Conservation (phyloP, 1,140 invertebrate species). For the Drosophila erecta region DNA sequence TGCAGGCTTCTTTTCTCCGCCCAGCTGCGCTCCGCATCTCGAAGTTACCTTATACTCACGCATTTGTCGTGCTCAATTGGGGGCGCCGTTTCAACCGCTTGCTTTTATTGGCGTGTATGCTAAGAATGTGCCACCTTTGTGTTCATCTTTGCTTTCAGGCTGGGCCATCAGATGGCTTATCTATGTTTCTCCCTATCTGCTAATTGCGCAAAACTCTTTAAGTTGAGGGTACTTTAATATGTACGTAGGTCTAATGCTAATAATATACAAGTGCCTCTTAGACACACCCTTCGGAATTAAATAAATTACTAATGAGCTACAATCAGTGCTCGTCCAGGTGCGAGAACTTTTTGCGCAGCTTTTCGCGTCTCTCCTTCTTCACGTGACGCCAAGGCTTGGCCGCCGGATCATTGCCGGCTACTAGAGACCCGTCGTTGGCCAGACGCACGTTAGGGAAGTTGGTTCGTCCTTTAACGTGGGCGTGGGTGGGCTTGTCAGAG, state of each 20-base stretch:
- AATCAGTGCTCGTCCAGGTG: conserved; percentile 90
- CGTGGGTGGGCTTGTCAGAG: conserved; percentile 74
- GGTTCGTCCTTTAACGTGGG: conserved; percentile 86
- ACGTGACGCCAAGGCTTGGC: conserved; percentile 93
- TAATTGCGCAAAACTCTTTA: neutral
- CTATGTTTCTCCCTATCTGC: neutral
- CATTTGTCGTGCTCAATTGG: neutral
- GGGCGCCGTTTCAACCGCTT: neutral
- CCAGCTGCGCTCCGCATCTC: too few species aligned
- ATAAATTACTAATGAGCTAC: conserved; percentile 8
- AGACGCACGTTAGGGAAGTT: conserved; percentile 80
- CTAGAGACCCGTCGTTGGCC: conserved; percentile 60
- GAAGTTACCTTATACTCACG: neutral
- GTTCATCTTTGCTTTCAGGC: neutral
- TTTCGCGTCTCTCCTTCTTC: conserved; percentile 94
- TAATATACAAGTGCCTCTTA: conserved; percentile 24
- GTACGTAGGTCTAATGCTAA: conserved; percentile 28
- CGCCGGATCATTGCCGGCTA: conserved; percentile 64
- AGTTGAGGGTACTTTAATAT: conserved; percentile 23
- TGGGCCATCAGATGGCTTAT: too few species aligned
- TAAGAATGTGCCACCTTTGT: neutral
- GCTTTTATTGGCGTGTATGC: neutral
- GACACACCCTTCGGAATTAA: conserved; percentile 8
- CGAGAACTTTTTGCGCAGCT: conserved; percentile 91
- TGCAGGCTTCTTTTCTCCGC: conserved; percentile 7